Base-by-base conservation (phyloP, 2,113 vertebrate species). In the Glareola pratincola region DNA sequence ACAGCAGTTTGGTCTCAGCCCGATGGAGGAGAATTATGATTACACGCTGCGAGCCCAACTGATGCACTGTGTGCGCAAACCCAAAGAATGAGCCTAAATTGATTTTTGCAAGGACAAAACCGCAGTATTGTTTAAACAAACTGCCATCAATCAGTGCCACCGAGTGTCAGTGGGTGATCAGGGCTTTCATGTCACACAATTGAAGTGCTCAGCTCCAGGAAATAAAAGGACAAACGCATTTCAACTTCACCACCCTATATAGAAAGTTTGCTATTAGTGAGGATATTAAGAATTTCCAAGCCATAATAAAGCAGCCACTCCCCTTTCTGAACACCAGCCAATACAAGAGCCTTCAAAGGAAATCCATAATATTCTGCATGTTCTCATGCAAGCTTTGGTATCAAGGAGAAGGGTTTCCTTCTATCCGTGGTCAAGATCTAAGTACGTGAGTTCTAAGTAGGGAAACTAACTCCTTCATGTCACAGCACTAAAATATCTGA, bases 361-460 rank as follows among this genome's bases (percentile, higher is more conserved):
- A 93, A 92, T 45, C 64, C 19, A 20, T 23, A 64, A 53, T n/a
- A 68, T 45, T 91, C 34, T 76, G 30, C 45, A 45, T 45, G 60
- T 75, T 95, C 62, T 82, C 23, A 39, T 57, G 69, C 36, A 94
- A 78, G 20, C 11, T 69, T 84, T 76, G 48, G 21, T 75, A 69
- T 64, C 48, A 57, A 87, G 63, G 10, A 93, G 71, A 85, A 71
- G 36, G 51, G 45, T 93, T 89, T 94, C 89, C 53, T 87, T 91
- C 51, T 73, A 20, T 45, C 36, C 18, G 23, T 73, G 26, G 36
- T 62, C 84, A 53, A 81, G 59, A 78, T 50, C n/a, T 90, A 66
- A 67, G 54, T 86, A 73, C 20, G 8, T 0, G 17, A 76, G 34
- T 11, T 84, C 34, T 92, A 63, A 84, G 12, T 12, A 84, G 36